phyloP scores from a whole-genome alignment of 2,113 vertebrate genomes.

The Oreocharis arfaki region DNA sequence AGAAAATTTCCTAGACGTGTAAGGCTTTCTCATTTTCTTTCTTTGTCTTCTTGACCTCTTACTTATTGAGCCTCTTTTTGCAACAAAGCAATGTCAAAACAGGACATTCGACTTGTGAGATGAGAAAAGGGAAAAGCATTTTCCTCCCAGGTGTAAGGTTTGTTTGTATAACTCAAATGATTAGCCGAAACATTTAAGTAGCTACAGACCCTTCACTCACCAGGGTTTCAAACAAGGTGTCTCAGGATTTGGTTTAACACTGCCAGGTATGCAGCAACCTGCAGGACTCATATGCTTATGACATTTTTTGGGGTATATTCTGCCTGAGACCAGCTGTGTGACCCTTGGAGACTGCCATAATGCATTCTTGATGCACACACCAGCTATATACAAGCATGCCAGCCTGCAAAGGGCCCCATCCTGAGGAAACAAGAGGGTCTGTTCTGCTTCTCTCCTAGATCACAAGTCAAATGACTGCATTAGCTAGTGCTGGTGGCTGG shows the following conservation, averaged over 20 bases:
- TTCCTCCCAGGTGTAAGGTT: not conserved
- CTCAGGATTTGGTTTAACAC: not conserved
- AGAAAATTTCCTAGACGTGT: not conserved
- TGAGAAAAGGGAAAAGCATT: not conserved
- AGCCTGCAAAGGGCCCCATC: not conserved
- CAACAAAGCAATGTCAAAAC: not conserved
- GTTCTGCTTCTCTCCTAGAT: not conserved
- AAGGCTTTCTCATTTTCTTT: not conserved
- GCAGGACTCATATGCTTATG: not conserved
- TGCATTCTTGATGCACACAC: not conserved
- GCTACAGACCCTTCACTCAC: not conserved
- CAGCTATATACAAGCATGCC: not conserved
- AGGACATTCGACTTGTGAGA: not conserved
- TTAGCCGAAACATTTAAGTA: not conserved
- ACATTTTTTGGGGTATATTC: not conserved
- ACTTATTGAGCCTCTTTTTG: not conserved
- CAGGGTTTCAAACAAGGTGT: not conserved
- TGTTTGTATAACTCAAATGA: not conserved
- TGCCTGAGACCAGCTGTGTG: not conserved
- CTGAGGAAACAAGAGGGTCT: not conserved
- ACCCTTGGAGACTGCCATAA: not conserved
- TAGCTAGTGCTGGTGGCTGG: not conserved
- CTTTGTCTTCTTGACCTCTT: not conserved
- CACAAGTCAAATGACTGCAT: not conserved
- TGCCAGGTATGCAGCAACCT: not conserved